phyloP scores from a whole-genome alignment of 1,140 invertebrate genomes.

The Zaprionus inermis region DNA sequence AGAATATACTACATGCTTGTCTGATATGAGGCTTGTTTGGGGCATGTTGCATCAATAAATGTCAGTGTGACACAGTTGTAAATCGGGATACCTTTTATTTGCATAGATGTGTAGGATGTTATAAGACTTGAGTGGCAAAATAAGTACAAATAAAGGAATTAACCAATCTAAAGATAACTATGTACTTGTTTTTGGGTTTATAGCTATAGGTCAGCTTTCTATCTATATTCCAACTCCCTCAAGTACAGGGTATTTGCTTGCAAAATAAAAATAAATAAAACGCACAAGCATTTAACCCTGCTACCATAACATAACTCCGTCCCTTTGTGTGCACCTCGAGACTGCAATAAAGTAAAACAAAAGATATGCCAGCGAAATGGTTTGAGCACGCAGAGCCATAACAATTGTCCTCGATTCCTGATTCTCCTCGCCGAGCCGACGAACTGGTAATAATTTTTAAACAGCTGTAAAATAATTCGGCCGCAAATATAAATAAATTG shows the following conservation, averaged over 20 bases:
- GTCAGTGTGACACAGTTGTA: constrained; percentile 18
- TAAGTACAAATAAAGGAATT: not conserved
- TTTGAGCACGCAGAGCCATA: constrained; percentile 37
- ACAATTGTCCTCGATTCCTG: constrained; percentile 62
- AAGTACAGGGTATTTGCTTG: not conserved
- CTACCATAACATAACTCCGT: not conserved
- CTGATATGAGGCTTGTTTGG: constrained; percentile 31
- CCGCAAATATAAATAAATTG: constrained; percentile 76
- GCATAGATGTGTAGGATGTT: not conserved
- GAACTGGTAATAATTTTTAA: constrained; percentile 40
- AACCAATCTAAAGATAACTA: too few relatives aligned
- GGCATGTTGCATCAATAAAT: constrained; percentile 71
- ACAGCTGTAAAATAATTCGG: constrained; percentile 81
- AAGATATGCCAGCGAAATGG: constrained; percentile 42
- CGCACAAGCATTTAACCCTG: constrained; percentile 6
- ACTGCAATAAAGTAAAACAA: constrained; percentile 17
- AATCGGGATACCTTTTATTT: not conserved
- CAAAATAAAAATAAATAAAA: constrained; percentile 15
- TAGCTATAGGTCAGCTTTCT: too few relatives aligned
- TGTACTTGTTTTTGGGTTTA: too few relatives aligned
- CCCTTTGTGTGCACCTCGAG: constrained; percentile 9
- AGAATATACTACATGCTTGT: constrained; percentile 44
- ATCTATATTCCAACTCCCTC: not conserved
- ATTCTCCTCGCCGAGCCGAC: constrained; percentile 34
- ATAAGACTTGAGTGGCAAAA: not conserved